These are phyloP conservation scores for Margarornis squamiger DNA, from an alignment of 2,797 vertebrate genomes.

Conservation along the genomic window DNA sequence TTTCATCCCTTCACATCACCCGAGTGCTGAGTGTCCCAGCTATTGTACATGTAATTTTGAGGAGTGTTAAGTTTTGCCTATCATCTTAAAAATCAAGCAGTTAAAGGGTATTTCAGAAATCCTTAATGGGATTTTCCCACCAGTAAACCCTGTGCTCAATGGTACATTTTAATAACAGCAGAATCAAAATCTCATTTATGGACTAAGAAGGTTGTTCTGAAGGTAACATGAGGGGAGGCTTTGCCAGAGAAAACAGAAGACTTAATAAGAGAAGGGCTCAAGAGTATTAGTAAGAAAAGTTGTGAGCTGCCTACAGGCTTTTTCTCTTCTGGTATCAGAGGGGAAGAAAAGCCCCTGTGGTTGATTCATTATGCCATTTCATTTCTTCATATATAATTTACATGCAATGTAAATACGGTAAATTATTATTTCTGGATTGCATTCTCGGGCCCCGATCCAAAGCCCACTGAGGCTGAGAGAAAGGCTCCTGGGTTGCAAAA, in stretches of 20 bases:
- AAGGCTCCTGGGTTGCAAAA: conserved; percentile 45
- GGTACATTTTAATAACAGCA: conserved; percentile 71
- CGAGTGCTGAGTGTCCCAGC: neutral
- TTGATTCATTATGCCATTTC: conserved; percentile 70
- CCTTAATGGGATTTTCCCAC: conserved; percentile 79
- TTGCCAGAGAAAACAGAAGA: conserved; percentile 77
- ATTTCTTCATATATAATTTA: conserved; percentile 71
- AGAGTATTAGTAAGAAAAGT: conserved; percentile 65
- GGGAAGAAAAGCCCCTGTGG: conserved; percentile 61
- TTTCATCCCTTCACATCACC: neutral
- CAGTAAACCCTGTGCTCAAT: conserved; percentile 69
- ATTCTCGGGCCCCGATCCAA: conserved; percentile 62
- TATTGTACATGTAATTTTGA: neutral
- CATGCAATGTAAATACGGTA: conserved; percentile 50
- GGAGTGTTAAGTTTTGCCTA: conserved; percentile 55
- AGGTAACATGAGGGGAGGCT: conserved; percentile 41
- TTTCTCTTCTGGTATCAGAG: conserved; percentile 55
- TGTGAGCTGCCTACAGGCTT: conserved; percentile 61
- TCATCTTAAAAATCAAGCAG: conserved; percentile 70
- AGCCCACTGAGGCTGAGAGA: conserved; percentile 50
- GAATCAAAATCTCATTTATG: conserved; percentile 77
- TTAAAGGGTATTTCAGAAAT: conserved; percentile 75
- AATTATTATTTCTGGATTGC: conserved; percentile 68
- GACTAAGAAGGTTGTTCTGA: conserved; percentile 67
- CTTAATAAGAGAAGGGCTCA: conserved; percentile 61